phyloP scores from a whole-genome alignment of 2,113 vertebrate genomes.

The Rhinolophus ferrumequinum region DNA sequence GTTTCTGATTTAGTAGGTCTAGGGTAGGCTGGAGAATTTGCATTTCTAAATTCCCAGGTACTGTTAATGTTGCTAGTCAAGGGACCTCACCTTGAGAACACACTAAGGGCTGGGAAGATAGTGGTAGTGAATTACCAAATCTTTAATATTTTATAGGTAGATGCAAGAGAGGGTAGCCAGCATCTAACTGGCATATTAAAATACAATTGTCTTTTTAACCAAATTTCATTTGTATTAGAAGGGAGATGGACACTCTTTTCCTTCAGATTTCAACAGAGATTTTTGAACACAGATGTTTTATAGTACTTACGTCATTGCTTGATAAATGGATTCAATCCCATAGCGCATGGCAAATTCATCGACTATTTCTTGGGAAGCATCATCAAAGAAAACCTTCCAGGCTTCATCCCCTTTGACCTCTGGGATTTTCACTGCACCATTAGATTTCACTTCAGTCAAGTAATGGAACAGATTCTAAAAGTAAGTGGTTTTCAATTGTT shows the following conservation, averaged over 20 bases:
- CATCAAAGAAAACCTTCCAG: conserved; percentile 99
- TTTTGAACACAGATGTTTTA: background rate
- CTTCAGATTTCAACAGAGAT: background rate
- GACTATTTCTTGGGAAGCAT: conserved; percentile 96
- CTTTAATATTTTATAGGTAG: background rate
- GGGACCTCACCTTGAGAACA: background rate
- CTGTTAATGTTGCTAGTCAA: background rate
- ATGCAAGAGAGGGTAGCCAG: background rate
- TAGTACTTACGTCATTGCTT: conserved; percentile 98
- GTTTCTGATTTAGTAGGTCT: background rate
- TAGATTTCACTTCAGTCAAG: conserved; percentile 94
- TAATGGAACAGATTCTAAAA: conserved; percentile 96
- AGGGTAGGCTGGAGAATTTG: background rate
- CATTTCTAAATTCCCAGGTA: background rate
- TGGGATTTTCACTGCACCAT: conserved; percentile 94
- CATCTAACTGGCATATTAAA: background rate
- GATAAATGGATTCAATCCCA: conserved; percentile 98
- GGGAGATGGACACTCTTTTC: background rate
- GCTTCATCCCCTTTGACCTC: conserved; percentile 96
- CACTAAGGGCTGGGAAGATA: background rate
- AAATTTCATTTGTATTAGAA: background rate
- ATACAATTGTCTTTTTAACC: background rate
- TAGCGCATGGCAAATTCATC: conserved; percentile 99
- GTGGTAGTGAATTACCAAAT: background rate
- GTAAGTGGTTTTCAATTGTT: conserved; percentile 67